A percentile compares a stretch with the other conserved stretches of the same genome.
These are phyloP conservation scores for Apostichopus japonicus DNA, from an alignment of 35 echinoderm and acorn worm species.

Conservation along the genomic window DNA sequence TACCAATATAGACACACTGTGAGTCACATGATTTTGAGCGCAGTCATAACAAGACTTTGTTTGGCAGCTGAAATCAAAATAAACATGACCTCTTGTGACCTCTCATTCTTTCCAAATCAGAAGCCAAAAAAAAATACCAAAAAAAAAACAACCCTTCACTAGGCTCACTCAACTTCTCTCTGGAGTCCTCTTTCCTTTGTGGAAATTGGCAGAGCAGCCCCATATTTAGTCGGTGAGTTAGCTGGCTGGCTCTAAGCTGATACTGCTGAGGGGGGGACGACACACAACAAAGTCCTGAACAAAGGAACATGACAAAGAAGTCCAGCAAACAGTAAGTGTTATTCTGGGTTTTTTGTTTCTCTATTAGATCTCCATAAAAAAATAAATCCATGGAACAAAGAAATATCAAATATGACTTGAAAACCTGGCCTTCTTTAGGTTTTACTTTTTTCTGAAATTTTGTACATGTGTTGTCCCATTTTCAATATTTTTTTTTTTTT, in stretches of 20 bases:
- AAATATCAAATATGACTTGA: too few species aligned
- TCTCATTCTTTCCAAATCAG: background rate
- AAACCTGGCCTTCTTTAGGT: too few species aligned
- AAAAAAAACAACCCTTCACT: too few species aligned
- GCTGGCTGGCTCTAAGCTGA: too few species aligned
- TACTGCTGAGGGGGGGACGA: too few species aligned
- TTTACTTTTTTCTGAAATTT: too few species aligned
- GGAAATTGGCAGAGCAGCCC: background rate
- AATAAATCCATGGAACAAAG: too few species aligned
- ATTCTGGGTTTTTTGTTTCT: background rate
- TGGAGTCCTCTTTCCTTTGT: background rate
- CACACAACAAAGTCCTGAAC: background rate
- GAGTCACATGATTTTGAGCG: background rate
- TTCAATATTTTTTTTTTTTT: too few species aligned
- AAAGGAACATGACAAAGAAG: background rate
- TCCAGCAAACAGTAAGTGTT: background rate
- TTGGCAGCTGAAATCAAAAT: background rate
- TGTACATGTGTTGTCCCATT: too few species aligned
- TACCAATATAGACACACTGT: background rate
- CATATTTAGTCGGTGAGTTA: too few species aligned
- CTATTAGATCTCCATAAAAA: too few species aligned
- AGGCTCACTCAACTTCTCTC: background rate
- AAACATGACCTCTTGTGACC: slow-evolving; percentile 8
- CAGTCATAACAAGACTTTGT: background rate
- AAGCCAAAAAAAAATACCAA: background rate